A percentile compares a stretch with the other conserved stretches of the same genome.
These are phyloP conservation scores for Actinia equina DNA, from an alignment of 64 coral and sea anemone genomes.

Conservation along the genomic window DNA sequence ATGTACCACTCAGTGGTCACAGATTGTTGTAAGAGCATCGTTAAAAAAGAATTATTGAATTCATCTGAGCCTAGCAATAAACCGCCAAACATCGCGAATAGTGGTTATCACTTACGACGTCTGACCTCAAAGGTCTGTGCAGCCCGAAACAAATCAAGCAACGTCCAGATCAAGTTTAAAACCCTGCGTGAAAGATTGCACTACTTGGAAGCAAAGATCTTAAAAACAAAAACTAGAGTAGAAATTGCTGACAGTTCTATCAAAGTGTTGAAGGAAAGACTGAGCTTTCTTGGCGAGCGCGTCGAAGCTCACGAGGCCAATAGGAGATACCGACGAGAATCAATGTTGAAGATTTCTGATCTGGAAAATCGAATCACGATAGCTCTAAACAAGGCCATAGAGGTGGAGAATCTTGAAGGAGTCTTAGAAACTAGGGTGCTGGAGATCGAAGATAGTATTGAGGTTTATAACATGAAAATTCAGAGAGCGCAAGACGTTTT, in stretches of 20 bases:
- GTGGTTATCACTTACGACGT: neutral
- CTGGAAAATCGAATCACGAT: neutral
- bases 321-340: neutral
- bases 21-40: neutral
- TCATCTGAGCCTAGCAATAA: neutral
- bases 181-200: neutral
- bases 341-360: neutral
- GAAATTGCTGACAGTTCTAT: neutral
- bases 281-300: neutral
- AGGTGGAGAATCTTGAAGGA: neutral
- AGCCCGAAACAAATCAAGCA: neutral
- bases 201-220: neutral
- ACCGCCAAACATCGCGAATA: neutral
- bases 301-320: neutral
- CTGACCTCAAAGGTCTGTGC: neutral
- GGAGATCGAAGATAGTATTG: neutral
- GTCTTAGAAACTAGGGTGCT: neutral
- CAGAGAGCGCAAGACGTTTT: neutral
- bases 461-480: slow-evolving; percentile 11
- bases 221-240: neutral
- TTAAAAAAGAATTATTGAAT: neutral
- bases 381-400: neutral
- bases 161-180: neutral
- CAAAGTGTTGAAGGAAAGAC: neutral
- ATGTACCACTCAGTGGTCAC: no score